Conservation (phyloP, 1,140 invertebrate genomes). For the Zaprionus ghesquierei region DNA sequence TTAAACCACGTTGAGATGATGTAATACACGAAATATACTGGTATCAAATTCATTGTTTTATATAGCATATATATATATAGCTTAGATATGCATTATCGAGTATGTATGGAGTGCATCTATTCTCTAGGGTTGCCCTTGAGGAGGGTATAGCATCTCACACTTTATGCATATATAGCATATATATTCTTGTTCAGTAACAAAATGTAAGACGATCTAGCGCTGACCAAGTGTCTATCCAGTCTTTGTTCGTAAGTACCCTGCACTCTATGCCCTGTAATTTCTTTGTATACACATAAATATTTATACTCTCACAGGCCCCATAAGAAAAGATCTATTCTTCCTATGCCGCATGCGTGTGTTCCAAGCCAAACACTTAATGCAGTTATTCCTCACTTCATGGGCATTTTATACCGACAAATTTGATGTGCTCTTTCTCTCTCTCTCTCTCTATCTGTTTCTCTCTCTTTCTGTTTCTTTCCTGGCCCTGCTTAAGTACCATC, state of each 20-base stretch:
- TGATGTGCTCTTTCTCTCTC: not conserved
- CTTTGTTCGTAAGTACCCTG: not conserved
- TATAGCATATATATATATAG: too few relatives aligned
- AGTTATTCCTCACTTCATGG: not conserved
- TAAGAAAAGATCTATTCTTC: not conserved
- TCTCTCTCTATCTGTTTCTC: not conserved
- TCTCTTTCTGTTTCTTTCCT: not conserved
- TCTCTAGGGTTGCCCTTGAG: too few relatives aligned
- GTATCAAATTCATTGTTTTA: too few relatives aligned
- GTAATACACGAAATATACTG: too few relatives aligned
- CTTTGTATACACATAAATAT: not conserved
- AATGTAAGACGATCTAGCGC: not conserved
- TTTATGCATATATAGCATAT: not conserved
- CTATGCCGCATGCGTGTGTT: not conserved
- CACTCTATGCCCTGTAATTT: not conserved
- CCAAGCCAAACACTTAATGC: constrained; percentile 1
- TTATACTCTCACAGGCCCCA: not conserved
- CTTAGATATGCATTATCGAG: too few relatives aligned
- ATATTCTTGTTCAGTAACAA: not conserved
- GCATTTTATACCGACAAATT: not conserved
- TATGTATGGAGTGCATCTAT: too few relatives aligned
- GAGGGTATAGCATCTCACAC: too few relatives aligned
- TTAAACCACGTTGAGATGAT: too few relatives aligned
- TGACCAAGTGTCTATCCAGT: not conserved
- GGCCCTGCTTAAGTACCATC: not conserved